Percentiles rank a stretch among this genome's conserved stretches.
Evolutionary conservation across 2,797 vertebrate species (phyloP).

Genomic region (Crenuchus spilurus): DNA sequence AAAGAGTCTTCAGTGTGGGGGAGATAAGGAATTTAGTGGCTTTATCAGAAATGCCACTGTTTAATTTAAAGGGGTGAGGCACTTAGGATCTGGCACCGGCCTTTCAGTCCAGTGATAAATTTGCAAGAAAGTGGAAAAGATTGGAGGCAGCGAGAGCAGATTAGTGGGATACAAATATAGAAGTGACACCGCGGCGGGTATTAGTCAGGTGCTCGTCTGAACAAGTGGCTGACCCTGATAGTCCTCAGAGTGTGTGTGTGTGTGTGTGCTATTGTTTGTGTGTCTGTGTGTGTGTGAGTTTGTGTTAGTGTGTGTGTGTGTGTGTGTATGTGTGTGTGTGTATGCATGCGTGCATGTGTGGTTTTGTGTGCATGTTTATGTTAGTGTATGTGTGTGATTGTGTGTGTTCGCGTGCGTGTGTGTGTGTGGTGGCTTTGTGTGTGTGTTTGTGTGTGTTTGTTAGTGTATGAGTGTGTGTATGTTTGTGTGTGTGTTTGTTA

Average conservation of each 20-base stretch:
- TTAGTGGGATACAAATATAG: slow-evolving; percentile 86
- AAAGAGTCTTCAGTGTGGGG: slow-evolving; percentile 88
- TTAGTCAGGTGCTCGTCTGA: slow-evolving; percentile 80
- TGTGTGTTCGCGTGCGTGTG: too few species aligned
- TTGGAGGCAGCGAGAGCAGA: slow-evolving; percentile 78
- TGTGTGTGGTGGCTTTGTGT: too few species aligned
- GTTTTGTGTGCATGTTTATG: too few species aligned
- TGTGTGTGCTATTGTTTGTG: not conserved
- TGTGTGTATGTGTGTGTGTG: too few species aligned
- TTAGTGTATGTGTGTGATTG: too few species aligned
- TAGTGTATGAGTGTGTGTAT: too few species aligned
- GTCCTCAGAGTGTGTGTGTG: slow-evolving; percentile 58
- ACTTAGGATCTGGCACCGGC: slow-evolving; percentile 85
- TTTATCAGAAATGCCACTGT: slow-evolving; percentile 99
- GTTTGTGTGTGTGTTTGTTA: too few species aligned
- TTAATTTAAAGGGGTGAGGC: slow-evolving; percentile 99
- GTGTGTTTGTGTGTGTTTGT: too few species aligned
- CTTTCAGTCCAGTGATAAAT: slow-evolving; percentile 94
- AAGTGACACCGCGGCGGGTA: slow-evolving; percentile 82
- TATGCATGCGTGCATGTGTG: too few species aligned
- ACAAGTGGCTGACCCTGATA: slow-evolving; percentile 80
- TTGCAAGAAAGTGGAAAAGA: slow-evolving; percentile 83
- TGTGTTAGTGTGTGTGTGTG: not conserved
- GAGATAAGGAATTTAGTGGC: slow-evolving; percentile 99
- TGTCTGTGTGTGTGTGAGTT: not conserved